Conservation (phyloP, 2,888 invertebrate genomes). For the Lymantria dispar region DNA sequence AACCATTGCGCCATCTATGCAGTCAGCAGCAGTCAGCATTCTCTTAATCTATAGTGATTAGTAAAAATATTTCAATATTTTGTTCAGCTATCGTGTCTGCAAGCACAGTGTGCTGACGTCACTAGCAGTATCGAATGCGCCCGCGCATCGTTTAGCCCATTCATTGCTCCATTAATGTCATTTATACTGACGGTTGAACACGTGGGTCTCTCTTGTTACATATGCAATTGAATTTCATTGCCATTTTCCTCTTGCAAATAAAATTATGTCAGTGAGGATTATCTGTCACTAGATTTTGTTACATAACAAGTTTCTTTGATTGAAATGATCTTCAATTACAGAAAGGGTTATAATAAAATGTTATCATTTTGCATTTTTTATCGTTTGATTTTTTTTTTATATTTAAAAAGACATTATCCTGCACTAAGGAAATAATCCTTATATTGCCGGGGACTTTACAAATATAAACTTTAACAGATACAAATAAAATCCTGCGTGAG, state of each 20-base stretch:
- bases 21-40: too few species aligned
- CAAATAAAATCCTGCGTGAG: too few species aligned
- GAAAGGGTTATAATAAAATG: too few species aligned
- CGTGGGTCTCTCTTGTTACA: slow-evolving; percentile 63
- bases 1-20: too few species aligned
- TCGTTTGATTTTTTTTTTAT: too few species aligned
- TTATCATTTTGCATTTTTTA: too few species aligned
- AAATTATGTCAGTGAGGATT: slow-evolving; percentile 36
- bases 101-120: slow-evolving; percentile 51
- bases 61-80: neutral
- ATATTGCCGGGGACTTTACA: too few species aligned
- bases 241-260: slow-evolving; percentile 68
- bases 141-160: slow-evolving; percentile 73
- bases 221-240: slow-evolving; percentile 78
- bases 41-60: too few species aligned
- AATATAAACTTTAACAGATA: too few species aligned
- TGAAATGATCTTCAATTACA: too few species aligned
- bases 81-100: neutral
- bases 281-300: neutral
- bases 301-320: neutral
- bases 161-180: slow-evolving; percentile 72
- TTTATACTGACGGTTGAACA: slow-evolving; percentile 60
- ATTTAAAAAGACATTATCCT: too few species aligned
- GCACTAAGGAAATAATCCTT: too few species aligned
- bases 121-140: slow-evolving; percentile 61